phyloP scores from a whole-genome alignment of 2,113 vertebrate genomes.

The Zosterops hypoxanthus region DNA sequence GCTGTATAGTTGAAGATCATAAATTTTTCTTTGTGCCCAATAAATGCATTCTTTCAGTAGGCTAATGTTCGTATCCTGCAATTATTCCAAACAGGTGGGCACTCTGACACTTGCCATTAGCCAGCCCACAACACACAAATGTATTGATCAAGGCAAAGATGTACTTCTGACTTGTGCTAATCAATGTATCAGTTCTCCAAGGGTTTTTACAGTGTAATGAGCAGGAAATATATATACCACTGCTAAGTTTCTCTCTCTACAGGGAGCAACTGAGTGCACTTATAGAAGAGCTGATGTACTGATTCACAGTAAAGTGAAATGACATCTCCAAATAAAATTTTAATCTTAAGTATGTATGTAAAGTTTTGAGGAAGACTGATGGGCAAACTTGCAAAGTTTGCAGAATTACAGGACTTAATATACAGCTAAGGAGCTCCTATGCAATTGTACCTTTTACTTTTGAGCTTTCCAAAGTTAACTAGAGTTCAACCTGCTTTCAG shows the following conservation, averaged over 20 bases:
- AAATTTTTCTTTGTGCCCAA: constrained; percentile 43
- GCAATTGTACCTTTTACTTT: not conserved
- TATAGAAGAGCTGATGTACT: constrained; percentile 71
- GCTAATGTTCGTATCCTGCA: constrained; percentile 55
- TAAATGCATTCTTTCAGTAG: constrained; percentile 41
- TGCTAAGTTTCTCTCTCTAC: constrained; percentile 70
- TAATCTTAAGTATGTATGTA: constrained; percentile 53
- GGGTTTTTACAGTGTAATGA: constrained; percentile 71
- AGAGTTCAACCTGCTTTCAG: not conserved
- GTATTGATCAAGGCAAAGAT: constrained; percentile 64
- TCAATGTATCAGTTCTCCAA: constrained; percentile 70
- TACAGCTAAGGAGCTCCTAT: not conserved
- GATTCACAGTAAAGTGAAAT: constrained; percentile 65
- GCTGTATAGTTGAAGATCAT: constrained; percentile 24
- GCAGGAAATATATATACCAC: constrained; percentile 63
- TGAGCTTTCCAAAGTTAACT: constrained; percentile 15
- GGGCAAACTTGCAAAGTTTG: constrained; percentile 31
- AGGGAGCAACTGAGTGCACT: constrained; percentile 75
- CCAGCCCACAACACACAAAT: not conserved
- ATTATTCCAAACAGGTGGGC: constrained; percentile 59
- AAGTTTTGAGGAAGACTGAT: constrained; percentile 49
- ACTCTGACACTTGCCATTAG: constrained; percentile 57
- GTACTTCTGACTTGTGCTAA: constrained; percentile 65
- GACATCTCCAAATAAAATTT: constrained; percentile 58
- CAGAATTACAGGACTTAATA: constrained; percentile 25